Base-by-base conservation (phyloP, 2,797 vertebrate species). In the Gorsachius magnificus region DNA sequence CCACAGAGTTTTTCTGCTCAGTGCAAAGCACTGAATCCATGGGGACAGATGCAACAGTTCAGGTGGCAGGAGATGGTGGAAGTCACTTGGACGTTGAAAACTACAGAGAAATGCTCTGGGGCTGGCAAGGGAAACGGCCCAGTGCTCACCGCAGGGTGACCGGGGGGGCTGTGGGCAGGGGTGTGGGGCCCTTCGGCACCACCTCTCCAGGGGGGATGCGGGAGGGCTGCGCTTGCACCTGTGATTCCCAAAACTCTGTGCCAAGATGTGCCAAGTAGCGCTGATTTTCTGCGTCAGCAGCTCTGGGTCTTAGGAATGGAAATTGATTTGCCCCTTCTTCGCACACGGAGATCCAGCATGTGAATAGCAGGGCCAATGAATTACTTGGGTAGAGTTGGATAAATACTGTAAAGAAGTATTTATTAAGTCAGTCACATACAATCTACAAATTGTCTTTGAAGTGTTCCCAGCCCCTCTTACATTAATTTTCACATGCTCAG, bases 391-490 rank as follows among this genome's bases (percentile, higher is more conserved):
- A 93, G 87, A 84, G 89, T 26, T 93, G 77, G 91, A 75, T 95
- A 83, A 95, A 93, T 91, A 88, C 79, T 91, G 79, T 29, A 79
- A 78, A 92, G 87, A 81, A 91, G 63, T 83, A 87, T 95, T 88
- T 96, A 90, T 95, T 83, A 91, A 90, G 71, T 43, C 69, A 95
- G 85, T 85, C 81, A 87, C 50, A 87, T 83, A 89, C 76, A 83
- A 87, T 81, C 76, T 79, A 86, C 83, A 95, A 79, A 94, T 88
- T 95, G 95, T 83, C 89, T 95, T 86, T 88, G 72, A 95, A 88
- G 80, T 86, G 70, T 76, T 95, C 85, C 72, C 51, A 21, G 76
- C 24, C 61, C 51, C 61, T 88, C 90, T 79, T 61, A 93, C 82
- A 71, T 75, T 86, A 53, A 94, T 90, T 92, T 91, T 78, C 92